Evolutionary conservation across 2,888 invertebrate genomes (phyloP).

Genomic region (Cylindroiulus punctatus): DNA sequence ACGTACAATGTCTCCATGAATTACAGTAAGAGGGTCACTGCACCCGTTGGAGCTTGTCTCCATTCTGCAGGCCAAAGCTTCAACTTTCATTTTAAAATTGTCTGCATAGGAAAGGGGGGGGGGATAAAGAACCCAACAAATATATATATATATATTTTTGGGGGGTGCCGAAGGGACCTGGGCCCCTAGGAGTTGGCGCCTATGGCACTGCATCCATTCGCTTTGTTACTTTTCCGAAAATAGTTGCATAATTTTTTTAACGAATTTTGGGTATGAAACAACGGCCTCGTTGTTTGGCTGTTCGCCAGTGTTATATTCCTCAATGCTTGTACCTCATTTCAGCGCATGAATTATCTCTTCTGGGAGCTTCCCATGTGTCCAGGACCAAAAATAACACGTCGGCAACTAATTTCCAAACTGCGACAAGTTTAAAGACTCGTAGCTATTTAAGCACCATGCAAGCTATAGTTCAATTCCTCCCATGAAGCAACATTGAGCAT

Average conservation of each 20-base stretch:
- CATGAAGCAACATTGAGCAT: neutral
- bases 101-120: too few relatives aligned
- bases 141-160: too few relatives aligned
- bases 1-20: too few relatives aligned
- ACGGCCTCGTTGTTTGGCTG: neutral
- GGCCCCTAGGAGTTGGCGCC: too few relatives aligned
- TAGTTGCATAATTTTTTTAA: neutral
- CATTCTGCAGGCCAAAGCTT: too few relatives aligned
- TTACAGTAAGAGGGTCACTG: too few relatives aligned
- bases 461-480: neutral
- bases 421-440: neutral
- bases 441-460: neutral
- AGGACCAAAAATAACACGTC: neutral
- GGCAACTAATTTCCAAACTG: neutral
- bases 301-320: neutral
- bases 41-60: too few relatives aligned
- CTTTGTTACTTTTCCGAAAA: neutral
- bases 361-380: neutral
- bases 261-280: neutral
- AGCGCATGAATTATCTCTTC: constrained; percentile 18
- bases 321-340: constrained; percentile 7
- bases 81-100: too few relatives aligned
- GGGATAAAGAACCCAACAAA: too few relatives aligned
- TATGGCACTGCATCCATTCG: neutral
- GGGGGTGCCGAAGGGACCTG: too few relatives aligned